A percentile compares a stretch with the other conserved stretches of the same genome.
phyloP scores from a whole-genome alignment of 2,797 vertebrate genomes.

The Cuniculus paca region DNA sequence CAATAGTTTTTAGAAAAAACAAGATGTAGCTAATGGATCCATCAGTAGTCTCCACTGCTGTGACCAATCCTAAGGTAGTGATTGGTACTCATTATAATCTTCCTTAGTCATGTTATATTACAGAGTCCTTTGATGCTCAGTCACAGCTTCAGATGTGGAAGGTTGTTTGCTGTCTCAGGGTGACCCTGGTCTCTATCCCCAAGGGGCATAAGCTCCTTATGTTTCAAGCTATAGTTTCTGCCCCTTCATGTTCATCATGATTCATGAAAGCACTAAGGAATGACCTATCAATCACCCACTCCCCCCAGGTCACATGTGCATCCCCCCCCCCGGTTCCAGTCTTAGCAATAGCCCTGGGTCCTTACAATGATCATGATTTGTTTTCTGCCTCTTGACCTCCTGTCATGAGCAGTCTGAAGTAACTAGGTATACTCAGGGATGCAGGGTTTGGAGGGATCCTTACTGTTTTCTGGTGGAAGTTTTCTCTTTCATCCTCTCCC shows the following conservation, averaged over 20 bases:
- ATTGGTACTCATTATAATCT: background rate
- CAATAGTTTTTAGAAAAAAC: background rate
- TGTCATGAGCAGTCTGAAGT: background rate
- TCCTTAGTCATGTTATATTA: fast-evolving
- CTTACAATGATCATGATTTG: background rate
- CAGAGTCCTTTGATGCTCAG: background rate
- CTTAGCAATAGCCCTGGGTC: background rate
- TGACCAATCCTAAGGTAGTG: no score
- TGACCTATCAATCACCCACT: background rate
- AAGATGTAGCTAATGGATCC: background rate
- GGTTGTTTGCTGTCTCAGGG: background rate
- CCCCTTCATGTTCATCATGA: background rate
- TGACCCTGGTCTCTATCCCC: background rate
- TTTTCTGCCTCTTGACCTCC: background rate
- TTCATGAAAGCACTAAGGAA: background rate
- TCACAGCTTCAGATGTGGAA: background rate
- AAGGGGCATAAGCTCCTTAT: background rate
- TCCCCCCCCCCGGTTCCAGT: background rate
- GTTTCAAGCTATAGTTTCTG: background rate
- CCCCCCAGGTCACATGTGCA: fast-evolving
- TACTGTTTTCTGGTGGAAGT: background rate
- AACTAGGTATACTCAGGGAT: background rate
- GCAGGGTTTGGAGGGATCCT: fast-evolving
- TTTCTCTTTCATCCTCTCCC: background rate
- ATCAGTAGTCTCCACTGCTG: background rate